Evolutionary conservation across 2,113 vertebrate species (phyloP).

Genomic region (Empidonax alnorum): DNA sequence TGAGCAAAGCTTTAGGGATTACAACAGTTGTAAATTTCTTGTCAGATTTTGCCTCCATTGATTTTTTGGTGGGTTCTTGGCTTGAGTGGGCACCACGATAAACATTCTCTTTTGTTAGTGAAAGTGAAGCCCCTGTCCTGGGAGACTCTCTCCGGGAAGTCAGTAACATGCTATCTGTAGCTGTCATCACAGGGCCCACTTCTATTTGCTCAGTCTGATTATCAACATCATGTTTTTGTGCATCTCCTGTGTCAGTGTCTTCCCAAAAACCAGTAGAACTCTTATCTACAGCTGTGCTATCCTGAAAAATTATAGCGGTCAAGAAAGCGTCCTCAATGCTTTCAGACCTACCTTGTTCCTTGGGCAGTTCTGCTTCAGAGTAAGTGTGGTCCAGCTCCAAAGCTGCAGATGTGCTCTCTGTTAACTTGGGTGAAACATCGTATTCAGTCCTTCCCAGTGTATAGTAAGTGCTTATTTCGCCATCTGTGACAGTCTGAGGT

Average conservation of each 20-base stretch:
- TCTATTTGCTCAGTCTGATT: slow-evolving; percentile 78
- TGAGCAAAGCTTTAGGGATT: slow-evolving; percentile 49
- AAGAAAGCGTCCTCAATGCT: slow-evolving; percentile 64
- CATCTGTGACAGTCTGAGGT: slow-evolving; percentile 62
- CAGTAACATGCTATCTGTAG: slow-evolving; percentile 50
- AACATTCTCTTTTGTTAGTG: slow-evolving; percentile 13
- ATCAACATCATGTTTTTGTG: slow-evolving; percentile 46
- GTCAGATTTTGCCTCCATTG: slow-evolving; percentile 71
- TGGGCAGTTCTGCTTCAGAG: slow-evolving; percentile 51
- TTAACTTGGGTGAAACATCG: neutral
- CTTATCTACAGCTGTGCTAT: slow-evolving; percentile 51
- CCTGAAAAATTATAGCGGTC: slow-evolving; percentile 65
- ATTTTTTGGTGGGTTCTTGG: slow-evolving; percentile 54
- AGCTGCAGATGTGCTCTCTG: slow-evolving; percentile 32
- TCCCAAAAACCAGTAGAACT: slow-evolving; percentile 49
- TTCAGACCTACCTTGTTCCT: slow-evolving; percentile 69
- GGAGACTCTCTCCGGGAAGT: slow-evolving; percentile 31
- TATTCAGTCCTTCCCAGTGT: slow-evolving; percentile 47
- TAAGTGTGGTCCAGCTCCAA: slow-evolving; percentile 57
- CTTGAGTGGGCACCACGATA: slow-evolving; percentile 31
- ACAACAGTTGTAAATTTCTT: slow-evolving; percentile 59
- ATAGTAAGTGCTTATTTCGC: neutral
- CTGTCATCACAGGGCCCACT: slow-evolving; percentile 73
- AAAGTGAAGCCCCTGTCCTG: slow-evolving; percentile 52
- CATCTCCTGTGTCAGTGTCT: slow-evolving; percentile 24